These are phyloP conservation scores for Cassiopea xamachana DNA, from an alignment of 30 jellyfish, hydroid and myxozoan species.

Conservation along the genomic window DNA sequence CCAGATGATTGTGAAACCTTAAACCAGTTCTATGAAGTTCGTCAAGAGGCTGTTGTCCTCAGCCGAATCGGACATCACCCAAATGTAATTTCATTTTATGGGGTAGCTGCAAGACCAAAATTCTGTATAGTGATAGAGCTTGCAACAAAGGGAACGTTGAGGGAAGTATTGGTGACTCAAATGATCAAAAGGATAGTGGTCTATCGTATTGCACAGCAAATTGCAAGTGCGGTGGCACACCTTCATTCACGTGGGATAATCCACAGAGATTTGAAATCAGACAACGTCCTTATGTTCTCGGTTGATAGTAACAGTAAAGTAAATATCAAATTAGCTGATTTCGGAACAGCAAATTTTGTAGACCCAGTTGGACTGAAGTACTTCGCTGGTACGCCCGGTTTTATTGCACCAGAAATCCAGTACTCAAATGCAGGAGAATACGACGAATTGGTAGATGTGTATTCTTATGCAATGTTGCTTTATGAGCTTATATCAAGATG, in stretches of 20 bases:
- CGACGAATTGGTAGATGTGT: constrained; percentile 86
- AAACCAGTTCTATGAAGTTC: constrained; percentile 82
- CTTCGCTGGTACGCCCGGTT: constrained; percentile 84
- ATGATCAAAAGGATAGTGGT: constrained; percentile 60
- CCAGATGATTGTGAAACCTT: constrained; percentile 42
- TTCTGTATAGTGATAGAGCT: constrained; percentile 89
- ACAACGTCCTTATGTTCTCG: constrained; percentile 83
- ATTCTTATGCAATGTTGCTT: constrained; percentile 87
- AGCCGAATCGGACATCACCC: constrained; percentile 89
- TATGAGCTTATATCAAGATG: constrained; percentile 80
- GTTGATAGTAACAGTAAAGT: constrained; percentile 58
- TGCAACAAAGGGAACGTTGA: constrained; percentile 83
- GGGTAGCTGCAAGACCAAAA: constrained; percentile 82
- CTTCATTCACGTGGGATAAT: constrained; percentile 77
- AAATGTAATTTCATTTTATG: constrained; percentile 73
- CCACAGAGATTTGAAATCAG: constrained; percentile 96
- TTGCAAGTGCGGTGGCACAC: constrained; percentile 78
- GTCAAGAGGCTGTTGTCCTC: constrained; percentile 90
- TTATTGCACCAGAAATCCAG: constrained; percentile 91
- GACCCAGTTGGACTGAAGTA: constrained; percentile 76
- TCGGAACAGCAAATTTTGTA: constrained; percentile 96
- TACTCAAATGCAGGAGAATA: constrained; percentile 82
- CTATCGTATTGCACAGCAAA: constrained; percentile 86
- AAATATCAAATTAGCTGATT: constrained; percentile 88
- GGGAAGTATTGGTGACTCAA: constrained; percentile 53